Percentiles rank a stretch among this genome's conserved stretches.
Conservation (phyloP, 2,113 vertebrate species). For the Zootoca vivipara region DNA sequence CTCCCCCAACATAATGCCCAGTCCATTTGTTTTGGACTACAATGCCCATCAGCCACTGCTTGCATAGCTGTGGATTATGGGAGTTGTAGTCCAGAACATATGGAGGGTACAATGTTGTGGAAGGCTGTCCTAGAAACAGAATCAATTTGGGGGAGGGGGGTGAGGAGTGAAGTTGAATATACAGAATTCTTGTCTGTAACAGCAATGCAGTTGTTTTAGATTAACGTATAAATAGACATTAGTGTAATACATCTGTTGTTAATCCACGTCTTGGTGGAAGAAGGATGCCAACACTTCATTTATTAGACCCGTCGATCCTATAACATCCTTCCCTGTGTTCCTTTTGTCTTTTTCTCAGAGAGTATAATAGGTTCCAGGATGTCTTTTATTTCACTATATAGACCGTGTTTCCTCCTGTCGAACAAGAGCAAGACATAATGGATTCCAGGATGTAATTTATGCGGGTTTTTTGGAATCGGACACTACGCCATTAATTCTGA, state of each 20-base stretch:
- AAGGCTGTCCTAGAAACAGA: conserved; percentile 46
- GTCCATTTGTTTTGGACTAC: no score
- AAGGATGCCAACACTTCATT: conserved; percentile 82
- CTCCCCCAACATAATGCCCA: background rate
- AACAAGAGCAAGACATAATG: conserved; percentile 71
- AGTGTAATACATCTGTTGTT: conserved; percentile 83
- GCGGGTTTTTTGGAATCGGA: conserved; percentile 69
- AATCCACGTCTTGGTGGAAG: conserved; percentile 77
- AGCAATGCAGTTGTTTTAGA: conserved; percentile 80
- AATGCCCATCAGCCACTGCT: no score
- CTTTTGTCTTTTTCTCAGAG: conserved; percentile 67
- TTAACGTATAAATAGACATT: conserved; percentile 82
- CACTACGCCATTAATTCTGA: conserved; percentile 56
- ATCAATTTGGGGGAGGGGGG: conserved; percentile 20
- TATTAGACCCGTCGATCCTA: conserved; percentile 78
- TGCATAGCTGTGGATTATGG: no score
- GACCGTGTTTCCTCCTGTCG: conserved; percentile 78
- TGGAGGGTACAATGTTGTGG: no score
- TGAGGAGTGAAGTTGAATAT: conserved; percentile 51
- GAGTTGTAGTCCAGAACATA: no score
- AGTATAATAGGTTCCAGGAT: conserved; percentile 78
- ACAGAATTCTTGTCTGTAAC: conserved; percentile 77
- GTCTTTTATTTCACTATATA: conserved; percentile 77
- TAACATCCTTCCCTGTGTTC: conserved; percentile 74
- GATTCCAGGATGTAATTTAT: conserved; percentile 77